Evolutionary conservation across 2,797 vertebrate species (phyloP).

Genomic region (Coilia nasus): DNA sequence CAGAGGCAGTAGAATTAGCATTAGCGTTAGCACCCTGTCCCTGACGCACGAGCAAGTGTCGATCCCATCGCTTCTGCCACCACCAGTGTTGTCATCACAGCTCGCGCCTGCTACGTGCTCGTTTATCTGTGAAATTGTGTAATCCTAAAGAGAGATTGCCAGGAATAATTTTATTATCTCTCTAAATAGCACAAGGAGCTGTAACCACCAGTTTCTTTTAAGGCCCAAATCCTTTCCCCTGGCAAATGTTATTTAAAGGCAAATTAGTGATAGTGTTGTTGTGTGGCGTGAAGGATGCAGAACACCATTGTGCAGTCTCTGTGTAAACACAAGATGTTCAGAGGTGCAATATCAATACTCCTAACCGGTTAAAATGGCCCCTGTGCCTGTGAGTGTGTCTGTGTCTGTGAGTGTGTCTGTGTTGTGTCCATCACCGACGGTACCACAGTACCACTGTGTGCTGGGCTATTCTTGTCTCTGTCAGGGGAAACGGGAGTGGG

Average conservation of each 20-base stretch:
- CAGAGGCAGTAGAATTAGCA: constrained; percentile 30
- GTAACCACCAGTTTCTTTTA: constrained; percentile 39
- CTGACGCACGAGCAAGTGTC: constrained; percentile 39
- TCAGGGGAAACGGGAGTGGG: constrained; percentile 52
- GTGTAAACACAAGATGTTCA: neutral
- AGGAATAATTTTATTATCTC: constrained; percentile 55
- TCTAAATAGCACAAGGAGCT: constrained; percentile 54
- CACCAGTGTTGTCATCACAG: constrained; percentile 49
- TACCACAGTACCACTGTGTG: constrained; percentile 29
- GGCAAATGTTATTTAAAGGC: constrained; percentile 51
- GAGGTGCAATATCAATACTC: neutral
- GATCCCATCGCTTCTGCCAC: constrained; percentile 50
- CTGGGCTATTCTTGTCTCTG: constrained; percentile 44
- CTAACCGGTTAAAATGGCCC: neutral
- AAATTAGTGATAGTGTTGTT: constrained; percentile 34
- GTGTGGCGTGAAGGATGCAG: neutral
- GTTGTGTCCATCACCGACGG: constrained; percentile 21
- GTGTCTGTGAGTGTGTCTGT: constrained; percentile 6
- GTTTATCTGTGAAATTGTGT: constrained; percentile 57
- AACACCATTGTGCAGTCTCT: neutral
- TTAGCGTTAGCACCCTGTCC: constrained; percentile 25
- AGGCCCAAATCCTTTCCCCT: constrained; percentile 38
- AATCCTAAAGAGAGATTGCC: constrained; percentile 53
- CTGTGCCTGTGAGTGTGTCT: constrained; percentile 25
- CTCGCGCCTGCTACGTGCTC: constrained; percentile 46